A percentile compares a stretch with the other conserved stretches of the same genome.
Conservation (phyloP, 2,113 vertebrate genomes). For the Hemichromis elongatus region DNA sequence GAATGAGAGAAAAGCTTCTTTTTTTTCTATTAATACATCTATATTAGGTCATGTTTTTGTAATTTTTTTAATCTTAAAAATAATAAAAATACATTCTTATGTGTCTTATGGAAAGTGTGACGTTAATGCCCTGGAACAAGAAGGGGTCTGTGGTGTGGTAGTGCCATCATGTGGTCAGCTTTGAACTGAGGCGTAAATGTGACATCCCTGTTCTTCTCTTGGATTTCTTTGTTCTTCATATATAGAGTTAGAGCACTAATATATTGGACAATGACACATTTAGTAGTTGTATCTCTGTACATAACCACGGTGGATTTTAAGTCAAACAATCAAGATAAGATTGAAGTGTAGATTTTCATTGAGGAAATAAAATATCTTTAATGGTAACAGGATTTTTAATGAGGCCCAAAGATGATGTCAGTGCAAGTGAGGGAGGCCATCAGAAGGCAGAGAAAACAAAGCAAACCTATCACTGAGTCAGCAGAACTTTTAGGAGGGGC, state of each 20-base stretch:
- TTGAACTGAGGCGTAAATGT: background rate
- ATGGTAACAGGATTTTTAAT: background rate
- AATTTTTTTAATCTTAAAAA: background rate
- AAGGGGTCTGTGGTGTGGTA: background rate
- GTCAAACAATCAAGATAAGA: background rate
- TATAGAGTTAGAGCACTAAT: background rate
- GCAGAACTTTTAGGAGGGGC: background rate
- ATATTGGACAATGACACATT: background rate
- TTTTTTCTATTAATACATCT: background rate
- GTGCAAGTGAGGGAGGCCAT: background rate
- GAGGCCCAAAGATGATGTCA: background rate
- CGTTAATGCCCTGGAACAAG: background rate
- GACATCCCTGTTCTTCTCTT: background rate
- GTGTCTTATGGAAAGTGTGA: background rate
- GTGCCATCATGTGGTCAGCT: background rate
- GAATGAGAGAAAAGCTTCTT: background rate
- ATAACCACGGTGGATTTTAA: background rate
- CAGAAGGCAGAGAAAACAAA: background rate
- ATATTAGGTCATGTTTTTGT: background rate
- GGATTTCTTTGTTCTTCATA: background rate
- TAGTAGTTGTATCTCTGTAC: background rate
- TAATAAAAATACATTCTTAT: background rate
- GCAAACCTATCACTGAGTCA: background rate
- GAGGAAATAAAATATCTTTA: background rate
- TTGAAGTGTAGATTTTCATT: background rate